A percentile compares a stretch with the other conserved stretches of the same genome.
Evolutionary conservation across 2,888 invertebrate genomes (phyloP).

Genomic region (Junonia oenone): DNA sequence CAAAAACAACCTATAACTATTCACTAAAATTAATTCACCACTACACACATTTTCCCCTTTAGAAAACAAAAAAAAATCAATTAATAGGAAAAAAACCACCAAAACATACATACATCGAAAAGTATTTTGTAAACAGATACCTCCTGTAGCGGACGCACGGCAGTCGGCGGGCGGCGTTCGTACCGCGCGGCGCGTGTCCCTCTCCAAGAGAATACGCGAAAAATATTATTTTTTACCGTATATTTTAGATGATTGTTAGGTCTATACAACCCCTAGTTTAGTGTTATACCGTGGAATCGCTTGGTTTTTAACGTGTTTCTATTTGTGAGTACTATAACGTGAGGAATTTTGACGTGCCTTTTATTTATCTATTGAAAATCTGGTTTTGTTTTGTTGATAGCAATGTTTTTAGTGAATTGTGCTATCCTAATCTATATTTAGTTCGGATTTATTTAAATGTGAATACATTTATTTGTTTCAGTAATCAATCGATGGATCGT

Average conservation of each 20-base stretch:
- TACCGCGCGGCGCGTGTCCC: neutral
- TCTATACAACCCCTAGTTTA: conserved; percentile 35
- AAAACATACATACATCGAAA: no score
- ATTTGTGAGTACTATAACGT: neutral
- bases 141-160: conserved; percentile 23
- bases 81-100: no score
- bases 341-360: no score
- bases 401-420: no score
- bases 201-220: conserved; percentile 2
- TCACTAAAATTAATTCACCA: no score
- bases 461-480: neutral
- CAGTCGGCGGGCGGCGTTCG: conserved; percentile 32
- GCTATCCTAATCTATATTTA: neutral
- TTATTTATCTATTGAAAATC: no score
- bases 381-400: no score
- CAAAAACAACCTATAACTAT: no score
- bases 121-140: neutral
- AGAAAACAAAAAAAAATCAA: no score
- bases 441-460: neutral
- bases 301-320: conserved; percentile 9
- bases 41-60: no score
- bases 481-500: neutral
- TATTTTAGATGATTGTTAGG: conserved; percentile 44
- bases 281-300: conserved; percentile 10
- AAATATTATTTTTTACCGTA: conserved; percentile 40